These are phyloP conservation scores for Neodontobutis hainanensis DNA, from an alignment of 2,113 vertebrate species.

Conservation along the genomic window DNA sequence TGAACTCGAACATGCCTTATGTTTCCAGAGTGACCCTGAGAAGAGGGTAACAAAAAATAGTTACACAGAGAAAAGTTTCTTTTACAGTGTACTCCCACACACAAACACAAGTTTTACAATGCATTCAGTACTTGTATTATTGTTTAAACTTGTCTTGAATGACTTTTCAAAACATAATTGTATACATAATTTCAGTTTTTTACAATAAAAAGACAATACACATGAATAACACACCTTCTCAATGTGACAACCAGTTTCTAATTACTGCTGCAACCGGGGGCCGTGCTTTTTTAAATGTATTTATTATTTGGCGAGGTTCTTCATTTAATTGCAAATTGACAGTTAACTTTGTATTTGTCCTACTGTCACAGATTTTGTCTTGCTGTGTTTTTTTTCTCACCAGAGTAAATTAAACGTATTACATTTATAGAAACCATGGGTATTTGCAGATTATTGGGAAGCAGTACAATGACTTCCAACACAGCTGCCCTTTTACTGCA, in stretches of 20 bases:
- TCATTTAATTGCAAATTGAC: neutral
- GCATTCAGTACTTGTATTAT: too few species aligned
- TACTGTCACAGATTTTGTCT: neutral
- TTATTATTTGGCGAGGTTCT: too few species aligned
- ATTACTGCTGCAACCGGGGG: too few species aligned
- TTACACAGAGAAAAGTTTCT: neutral
- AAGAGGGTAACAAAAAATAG: neutral
- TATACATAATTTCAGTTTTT: too few species aligned
- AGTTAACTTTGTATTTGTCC: neutral
- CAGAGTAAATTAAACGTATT: constrained; percentile 8
- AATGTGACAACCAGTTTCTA: neutral
- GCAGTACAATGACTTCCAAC: constrained; percentile 3
- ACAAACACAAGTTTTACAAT: neutral
- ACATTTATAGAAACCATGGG: neutral
- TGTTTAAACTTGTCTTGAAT: too few species aligned
- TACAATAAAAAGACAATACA: too few species aligned
- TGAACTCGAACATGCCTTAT: constrained; percentile 26
- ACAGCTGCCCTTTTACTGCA: constrained; percentile 20
- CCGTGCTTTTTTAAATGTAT: too few species aligned
- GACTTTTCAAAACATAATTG: too few species aligned
- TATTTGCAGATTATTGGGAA: constrained; percentile 13
- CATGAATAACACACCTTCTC: too few species aligned
- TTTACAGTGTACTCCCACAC: neutral
- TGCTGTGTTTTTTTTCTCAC: neutral
- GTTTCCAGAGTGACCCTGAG: constrained; percentile 22